Evolutionary conservation across 2,113 vertebrate species (phyloP), one percentile per base, ranked within the genome.

Genomic region (Ancistrus triradiatus): DNA sequence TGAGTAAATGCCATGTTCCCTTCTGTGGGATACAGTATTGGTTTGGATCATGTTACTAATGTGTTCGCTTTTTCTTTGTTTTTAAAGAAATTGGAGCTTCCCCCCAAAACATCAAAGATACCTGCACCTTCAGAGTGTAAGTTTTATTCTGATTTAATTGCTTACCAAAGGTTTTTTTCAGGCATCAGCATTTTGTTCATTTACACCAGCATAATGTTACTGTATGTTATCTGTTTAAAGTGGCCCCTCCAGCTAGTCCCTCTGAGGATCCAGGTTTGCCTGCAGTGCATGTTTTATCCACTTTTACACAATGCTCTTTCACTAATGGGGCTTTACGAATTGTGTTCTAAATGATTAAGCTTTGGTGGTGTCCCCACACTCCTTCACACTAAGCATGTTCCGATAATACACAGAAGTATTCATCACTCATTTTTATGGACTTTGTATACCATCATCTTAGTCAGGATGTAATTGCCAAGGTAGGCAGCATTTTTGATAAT

Each of bases 221-320:
- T 44, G 1, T 51, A 21, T 71, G 24, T 70, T 58, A 66, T 62
- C 60, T 65, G 57, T 81, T 62, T 68, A 11, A 88, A 87, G 83
- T 75, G 22, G 57, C 66, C 48, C 1, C 50, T 73, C 57, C 64
- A 40, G 59, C 66, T 53, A 43, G 15, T 42, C 19, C 37, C 18
- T 60, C 62, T 69, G 74, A 84, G 74, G 79, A 81, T 62, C 69
- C 81, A 85, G 85, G 81, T 87, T 22, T 51, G 78, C 75, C 77
- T 51, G 27, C 7, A 60, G 53, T 73, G 55, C 77, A 73, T 80
- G 60, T 59, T 72, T 47, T 21, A 9, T 15, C 57, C 27, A 19
- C 59, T 25, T 59, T 7, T 68, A 56, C 22, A 10, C 49, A 64
- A 58, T 66, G 1, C 33, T 14, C 7, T 5, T 10, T 56, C 28